Conservation (phyloP, 1,140 invertebrate species). For the Chrysomallon squamiferum region DNA sequence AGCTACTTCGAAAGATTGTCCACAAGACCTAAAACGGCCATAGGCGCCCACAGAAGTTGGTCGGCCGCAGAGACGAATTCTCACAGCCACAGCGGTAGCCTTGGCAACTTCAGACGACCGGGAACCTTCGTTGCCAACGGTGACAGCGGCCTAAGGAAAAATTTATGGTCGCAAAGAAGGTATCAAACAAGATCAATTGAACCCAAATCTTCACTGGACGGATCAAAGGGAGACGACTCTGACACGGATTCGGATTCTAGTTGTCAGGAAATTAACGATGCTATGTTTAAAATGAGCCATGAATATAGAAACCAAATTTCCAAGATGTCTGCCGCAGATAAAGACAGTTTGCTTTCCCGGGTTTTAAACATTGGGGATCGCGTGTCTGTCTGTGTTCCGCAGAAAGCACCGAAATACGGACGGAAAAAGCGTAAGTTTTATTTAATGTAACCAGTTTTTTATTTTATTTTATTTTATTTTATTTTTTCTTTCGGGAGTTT, state of each 20-base stretch:
- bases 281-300: slow-evolving; percentile 15
- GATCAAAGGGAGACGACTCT: background rate
- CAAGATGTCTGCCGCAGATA: slow-evolving; percentile 35
- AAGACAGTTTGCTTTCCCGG: slow-evolving; percentile 34
- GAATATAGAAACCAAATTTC: slow-evolving; percentile 13
- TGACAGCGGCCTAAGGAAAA: too few species aligned
- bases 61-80: background rate
- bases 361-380: slow-evolving; percentile 40
- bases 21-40: background rate
- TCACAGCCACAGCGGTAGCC: background rate
- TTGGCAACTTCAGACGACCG: too few species aligned
- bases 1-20: background rate
- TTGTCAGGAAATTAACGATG: slow-evolving; percentile 23
- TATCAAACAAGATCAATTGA: too few species aligned
- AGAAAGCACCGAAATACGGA: slow-evolving; percentile 50
- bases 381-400: slow-evolving; percentile 32
- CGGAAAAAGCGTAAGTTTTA: slow-evolving; percentile 41
- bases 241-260: slow-evolving; percentile 15
- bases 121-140: too few species aligned
- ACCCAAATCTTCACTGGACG: slow-evolving; percentile 8
- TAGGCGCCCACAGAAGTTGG: background rate
- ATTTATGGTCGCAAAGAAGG: too few species aligned
- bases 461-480: background rate
- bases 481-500: background rate
- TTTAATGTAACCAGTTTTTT: background rate